phyloP scores from a whole-genome alignment of 1,140 invertebrate genomes.

The Drosophila suzukii region DNA sequence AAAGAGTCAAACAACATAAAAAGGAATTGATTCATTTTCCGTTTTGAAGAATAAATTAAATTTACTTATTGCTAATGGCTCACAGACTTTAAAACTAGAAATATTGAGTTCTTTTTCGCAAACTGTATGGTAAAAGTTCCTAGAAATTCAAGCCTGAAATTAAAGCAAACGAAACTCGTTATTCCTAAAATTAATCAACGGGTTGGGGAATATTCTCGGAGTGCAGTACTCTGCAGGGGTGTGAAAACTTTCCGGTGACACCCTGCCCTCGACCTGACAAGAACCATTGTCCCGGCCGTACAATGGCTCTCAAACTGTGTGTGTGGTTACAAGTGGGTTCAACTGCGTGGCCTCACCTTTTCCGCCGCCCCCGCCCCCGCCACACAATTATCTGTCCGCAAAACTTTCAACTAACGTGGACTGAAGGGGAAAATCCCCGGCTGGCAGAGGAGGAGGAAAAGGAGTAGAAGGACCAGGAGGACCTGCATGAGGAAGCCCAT shows the following conservation, averaged over 20 bases:
- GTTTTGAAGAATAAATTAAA: background rate
- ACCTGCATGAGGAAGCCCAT: constrained; percentile 14
- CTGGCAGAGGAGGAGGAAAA: background rate
- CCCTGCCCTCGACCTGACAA: constrained; percentile 18
- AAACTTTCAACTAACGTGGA: constrained; percentile 32
- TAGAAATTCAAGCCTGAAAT: too few species aligned
- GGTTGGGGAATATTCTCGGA: background rate
- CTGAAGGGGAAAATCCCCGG: background rate
- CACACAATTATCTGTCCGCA: constrained; percentile 56
- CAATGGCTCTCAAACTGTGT: constrained; percentile 57
- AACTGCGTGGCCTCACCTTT: constrained; percentile 48
- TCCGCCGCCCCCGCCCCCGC: background rate
- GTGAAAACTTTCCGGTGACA: constrained; percentile 35
- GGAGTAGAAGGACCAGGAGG: background rate
- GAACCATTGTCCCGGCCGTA: constrained; percentile 35
- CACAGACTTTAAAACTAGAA: too few species aligned
- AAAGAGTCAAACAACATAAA: too few species aligned
- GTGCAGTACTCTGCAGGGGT: background rate
- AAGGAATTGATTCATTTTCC: too few species aligned
- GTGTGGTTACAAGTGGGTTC: constrained; percentile 59
- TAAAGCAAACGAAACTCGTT: too few species aligned
- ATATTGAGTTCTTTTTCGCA: too few species aligned
- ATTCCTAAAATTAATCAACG: background rate
- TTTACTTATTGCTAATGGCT: too few species aligned
- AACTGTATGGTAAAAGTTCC: too few species aligned